Conservation (phyloP, 2,113 vertebrate genomes). For the Mystacornis crossleyi region DNA sequence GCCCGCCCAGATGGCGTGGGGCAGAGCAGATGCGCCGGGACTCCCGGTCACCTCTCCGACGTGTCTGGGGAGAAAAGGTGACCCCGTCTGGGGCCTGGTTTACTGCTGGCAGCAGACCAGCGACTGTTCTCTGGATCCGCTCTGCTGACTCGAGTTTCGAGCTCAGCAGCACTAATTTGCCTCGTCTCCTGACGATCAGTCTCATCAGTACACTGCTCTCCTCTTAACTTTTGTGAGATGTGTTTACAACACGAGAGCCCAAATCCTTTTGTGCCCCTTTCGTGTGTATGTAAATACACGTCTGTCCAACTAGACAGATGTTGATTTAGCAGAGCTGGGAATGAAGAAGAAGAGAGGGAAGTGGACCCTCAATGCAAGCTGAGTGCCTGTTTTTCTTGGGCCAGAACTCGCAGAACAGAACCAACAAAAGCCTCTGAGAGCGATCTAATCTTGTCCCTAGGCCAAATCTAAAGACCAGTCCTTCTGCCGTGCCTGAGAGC, state of each 20-base stretch:
- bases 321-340: neutral
- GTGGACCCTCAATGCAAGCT: neutral
- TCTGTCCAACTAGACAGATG: neutral
- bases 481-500: fast-evolving
- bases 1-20: neutral
- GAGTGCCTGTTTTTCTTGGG: neutral
- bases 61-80: neutral
- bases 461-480: neutral
- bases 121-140: neutral
- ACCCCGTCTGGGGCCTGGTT: neutral
- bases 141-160: neutral
- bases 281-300: neutral
- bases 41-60: neutral
- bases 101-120: neutral
- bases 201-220: neutral
- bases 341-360: neutral
- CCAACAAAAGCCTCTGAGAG: neutral
- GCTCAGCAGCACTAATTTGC: neutral
- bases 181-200: neutral
- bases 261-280: neutral
- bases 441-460: neutral
- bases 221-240: neutral
- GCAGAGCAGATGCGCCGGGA: neutral
- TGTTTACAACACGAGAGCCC: neutral
- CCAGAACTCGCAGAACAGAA: neutral